Percentiles rank a stretch among this genome's conserved stretches.
phyloP scores from a whole-genome alignment of 2,113 vertebrate genomes.

The Cnemophilus loriae region DNA sequence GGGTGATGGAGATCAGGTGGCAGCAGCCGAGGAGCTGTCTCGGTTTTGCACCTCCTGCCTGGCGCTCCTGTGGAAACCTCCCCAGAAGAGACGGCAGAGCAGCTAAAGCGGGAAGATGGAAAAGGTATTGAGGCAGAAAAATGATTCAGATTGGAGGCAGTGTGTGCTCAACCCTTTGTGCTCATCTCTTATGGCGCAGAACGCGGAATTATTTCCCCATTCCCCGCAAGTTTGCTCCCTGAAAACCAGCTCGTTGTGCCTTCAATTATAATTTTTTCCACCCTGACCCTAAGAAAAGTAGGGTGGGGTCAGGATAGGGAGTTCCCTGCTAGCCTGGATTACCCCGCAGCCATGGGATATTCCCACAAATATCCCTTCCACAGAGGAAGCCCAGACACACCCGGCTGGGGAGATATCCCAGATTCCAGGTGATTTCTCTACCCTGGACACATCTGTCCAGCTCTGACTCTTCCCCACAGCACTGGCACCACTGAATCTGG shows the following conservation, averaged over 20 bases:
- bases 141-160: not conserved
- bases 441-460: not conserved
- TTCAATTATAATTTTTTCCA: not conserved
- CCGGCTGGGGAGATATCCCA: not conserved
- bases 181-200: not conserved
- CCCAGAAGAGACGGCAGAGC: not conserved
- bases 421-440: not conserved
- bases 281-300: not conserved
- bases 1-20: not conserved
- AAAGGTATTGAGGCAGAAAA: constrained; percentile 4
- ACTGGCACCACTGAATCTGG: not conserved
- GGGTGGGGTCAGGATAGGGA: not conserved
- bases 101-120: not conserved
- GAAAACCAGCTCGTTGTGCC: not conserved
- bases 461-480: rapidly evolving
- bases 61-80: not conserved
- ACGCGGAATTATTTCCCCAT: not conserved
- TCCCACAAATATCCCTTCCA: not conserved
- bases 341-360: not conserved
- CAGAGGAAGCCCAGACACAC: not conserved
- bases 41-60: not conserved
- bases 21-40: not conserved
- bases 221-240: not conserved
- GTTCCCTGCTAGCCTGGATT: not conserved
- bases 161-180: not conserved